Percentiles rank a stretch among this genome's conserved stretches.
Conservation (phyloP, 2,797 vertebrate genomes). For the Chaunax sp. region DNA sequence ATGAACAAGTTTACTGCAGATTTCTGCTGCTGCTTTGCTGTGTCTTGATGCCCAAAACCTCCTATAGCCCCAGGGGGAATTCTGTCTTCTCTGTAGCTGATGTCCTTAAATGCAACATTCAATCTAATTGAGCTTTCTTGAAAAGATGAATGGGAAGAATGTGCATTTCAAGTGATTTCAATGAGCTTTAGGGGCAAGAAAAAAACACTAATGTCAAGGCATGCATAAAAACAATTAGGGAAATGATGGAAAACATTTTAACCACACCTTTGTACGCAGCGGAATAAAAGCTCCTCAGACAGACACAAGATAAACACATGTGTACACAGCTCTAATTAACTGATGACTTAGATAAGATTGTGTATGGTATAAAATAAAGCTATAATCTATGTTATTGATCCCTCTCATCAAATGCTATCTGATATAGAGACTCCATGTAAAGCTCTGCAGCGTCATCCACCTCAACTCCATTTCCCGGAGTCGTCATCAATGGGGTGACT, state of each 20-base stretch:
- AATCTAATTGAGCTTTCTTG: slow-evolving; percentile 53
- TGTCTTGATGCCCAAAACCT: slow-evolving; percentile 37
- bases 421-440: slow-evolving; percentile 20
- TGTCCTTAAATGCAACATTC: slow-evolving; percentile 31
- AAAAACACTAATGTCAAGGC: slow-evolving; percentile 11
- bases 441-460: slow-evolving; percentile 21
- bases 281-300: slow-evolving; percentile 16
- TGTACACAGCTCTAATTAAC: slow-evolving; percentile 6
- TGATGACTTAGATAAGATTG: slow-evolving; percentile 1
- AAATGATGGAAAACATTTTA: slow-evolving; percentile 30
- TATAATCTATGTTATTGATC: neutral
- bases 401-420: slow-evolving; percentile 18
- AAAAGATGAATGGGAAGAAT: slow-evolving; percentile 45
- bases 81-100: slow-evolving; percentile 37
- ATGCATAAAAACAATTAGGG: slow-evolving; percentile 15
- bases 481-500: slow-evolving; percentile 50
- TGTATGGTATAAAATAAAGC: neutral
- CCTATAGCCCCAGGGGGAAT: slow-evolving; percentile 33
- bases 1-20: slow-evolving; percentile 46
- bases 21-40: slow-evolving; percentile 37
- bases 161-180: slow-evolving; percentile 38
- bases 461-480: slow-evolving; percentile 26
- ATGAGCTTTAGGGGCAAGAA: slow-evolving; percentile 7
- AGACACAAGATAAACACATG: slow-evolving; percentile 5
- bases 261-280: slow-evolving; percentile 23